phyloP scores from a whole-genome alignment of 2,113 vertebrate genomes.

The Sebastes schlegelii region DNA sequence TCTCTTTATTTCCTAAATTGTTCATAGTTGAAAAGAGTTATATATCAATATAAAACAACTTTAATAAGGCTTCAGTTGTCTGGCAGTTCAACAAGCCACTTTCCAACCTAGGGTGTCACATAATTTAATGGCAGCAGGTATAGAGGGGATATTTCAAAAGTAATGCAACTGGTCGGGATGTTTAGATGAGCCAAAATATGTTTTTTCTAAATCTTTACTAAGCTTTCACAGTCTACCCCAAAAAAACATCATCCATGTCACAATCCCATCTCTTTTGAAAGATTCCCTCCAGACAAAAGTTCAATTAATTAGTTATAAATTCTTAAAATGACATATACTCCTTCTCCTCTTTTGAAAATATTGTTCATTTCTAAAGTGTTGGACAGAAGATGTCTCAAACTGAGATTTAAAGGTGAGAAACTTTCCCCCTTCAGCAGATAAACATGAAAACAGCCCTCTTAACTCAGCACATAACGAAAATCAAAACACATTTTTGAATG shows the following conservation, averaged over 20 bases:
- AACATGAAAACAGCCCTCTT: too few species aligned
- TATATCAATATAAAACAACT: background rate
- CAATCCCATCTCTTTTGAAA: background rate
- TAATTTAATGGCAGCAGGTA: background rate
- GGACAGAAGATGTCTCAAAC: background rate
- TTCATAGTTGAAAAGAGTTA: background rate
- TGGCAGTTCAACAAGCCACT: slow-evolving; percentile 30
- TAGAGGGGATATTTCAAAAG: background rate
- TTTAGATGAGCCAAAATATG: background rate
- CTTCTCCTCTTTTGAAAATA: background rate
- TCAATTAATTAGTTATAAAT: background rate
- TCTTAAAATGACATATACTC: too few species aligned
- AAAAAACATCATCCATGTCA: background rate
- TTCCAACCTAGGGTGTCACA: background rate
- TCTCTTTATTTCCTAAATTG: slow-evolving; percentile 30
- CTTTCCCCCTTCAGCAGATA: background rate
- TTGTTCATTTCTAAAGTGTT: background rate
- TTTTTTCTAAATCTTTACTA: background rate
- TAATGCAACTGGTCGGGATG: background rate
- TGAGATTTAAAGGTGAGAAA: too few species aligned
- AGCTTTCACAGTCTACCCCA: background rate
- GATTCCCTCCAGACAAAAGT: background rate
- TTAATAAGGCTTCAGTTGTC: slow-evolving; percentile 1
- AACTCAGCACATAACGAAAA: too few species aligned
- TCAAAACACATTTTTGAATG: background rate